Base-by-base conservation (phyloP, 2,797 vertebrate genomes). In the Novumbra hubbsi region DNA sequence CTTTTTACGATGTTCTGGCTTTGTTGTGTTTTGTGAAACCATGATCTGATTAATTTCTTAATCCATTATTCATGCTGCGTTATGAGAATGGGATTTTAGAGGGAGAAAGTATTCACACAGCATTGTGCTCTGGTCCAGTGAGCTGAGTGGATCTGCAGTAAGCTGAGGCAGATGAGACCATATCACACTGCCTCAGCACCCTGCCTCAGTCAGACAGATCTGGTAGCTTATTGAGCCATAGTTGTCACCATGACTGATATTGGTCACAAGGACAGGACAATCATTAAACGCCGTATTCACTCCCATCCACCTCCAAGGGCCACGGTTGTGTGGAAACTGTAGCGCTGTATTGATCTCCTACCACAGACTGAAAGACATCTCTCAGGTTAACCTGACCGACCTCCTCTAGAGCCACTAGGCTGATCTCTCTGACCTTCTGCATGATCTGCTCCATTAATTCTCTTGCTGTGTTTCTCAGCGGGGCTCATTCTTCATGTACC, bases 61-160 rank as follows among this genome's bases (percentile, higher is more conserved):
- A 83, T 88, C 79, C 65, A 81, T 87, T 83, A 84, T 85, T 86
- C 79, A 84, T 86, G 82, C 57, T 73, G 1, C 24, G 70, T 83
- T 87, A 84, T 86, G 77, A 85, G 79, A 71, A 41, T 4, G 14
- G 70, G 73, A 73, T 48, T 74, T 79, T 73, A 38, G 19, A 24
- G 68, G 52, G 69, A 73, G 50, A 63, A 66, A 66, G 19, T 76
- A 71, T 84, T 83, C 80, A 72, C 78, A 80, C 72, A 73, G 81
- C 82, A 84, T 83, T 84, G 82, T 80, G 80, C 76, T 81, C 74
- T 73, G 74, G 72, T 38, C 78, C 65, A 55, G 67, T 17, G n/a
- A 74, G 75, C 75, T 72, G 30, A 15, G 19, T 71, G 52, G 3
- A 19, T 76, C 73, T 65, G 74, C 69, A 45, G 70, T 14, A 5